A percentile compares a stretch with the other conserved stretches of the same genome.
Evolutionary conservation across 2,888 invertebrate species (phyloP).

Genomic region (Zele albiditarsus): DNA sequence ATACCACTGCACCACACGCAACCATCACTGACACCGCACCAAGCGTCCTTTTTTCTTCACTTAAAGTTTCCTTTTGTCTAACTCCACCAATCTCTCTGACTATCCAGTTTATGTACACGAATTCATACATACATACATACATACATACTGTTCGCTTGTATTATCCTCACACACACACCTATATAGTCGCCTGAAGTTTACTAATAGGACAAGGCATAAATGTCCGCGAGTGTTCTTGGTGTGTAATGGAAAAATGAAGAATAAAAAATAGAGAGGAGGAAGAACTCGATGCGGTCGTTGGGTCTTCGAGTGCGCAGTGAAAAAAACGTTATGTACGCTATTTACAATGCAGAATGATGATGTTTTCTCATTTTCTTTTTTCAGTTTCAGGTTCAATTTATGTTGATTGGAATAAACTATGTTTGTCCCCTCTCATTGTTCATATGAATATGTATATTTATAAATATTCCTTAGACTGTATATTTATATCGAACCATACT

Average conservation of each 20-base stretch:
- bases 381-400: neutral
- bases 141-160: neutral
- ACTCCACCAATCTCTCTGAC: constrained; percentile 31
- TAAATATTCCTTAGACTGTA: neutral
- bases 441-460: neutral
- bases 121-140: neutral
- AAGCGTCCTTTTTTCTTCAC: neutral
- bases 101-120: constrained; percentile 20
- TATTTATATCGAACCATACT: neutral
- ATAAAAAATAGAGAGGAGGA: neutral
- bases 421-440: neutral
- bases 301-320: neutral
- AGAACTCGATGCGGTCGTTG: constrained; percentile 7
- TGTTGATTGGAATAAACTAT: neutral
- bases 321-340: neutral
- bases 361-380: neutral
- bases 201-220: constrained; percentile 8
- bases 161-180: neutral
- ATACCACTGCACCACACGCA: constrained; percentile 24
- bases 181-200: neutral
- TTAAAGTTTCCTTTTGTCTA: constrained; percentile 44
- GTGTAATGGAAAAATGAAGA: neutral
- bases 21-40: constrained; percentile 19
- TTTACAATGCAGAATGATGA: neutral
- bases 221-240: neutral